Conservation (phyloP, 2,797 vertebrate species). For the Gambelia wislizenii region DNA sequence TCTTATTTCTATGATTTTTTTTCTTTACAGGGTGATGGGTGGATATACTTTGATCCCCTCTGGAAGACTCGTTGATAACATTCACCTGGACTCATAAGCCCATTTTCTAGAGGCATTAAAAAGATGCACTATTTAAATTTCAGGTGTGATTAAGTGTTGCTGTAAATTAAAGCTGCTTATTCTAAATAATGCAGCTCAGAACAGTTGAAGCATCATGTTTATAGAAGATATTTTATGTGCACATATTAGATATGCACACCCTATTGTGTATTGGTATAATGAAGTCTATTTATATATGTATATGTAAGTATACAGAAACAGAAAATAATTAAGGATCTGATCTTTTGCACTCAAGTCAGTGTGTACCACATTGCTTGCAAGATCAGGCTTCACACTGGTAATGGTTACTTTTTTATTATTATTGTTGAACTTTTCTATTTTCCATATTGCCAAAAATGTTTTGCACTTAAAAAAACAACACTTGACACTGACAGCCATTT, state of each 20-base stretch:
- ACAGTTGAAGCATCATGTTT: conserved; percentile 49
- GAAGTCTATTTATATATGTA: conserved; percentile 33
- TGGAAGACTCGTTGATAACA: conserved; percentile 88
- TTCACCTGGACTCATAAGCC: conserved; percentile 28
- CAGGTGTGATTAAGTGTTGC: conserved; percentile 62
- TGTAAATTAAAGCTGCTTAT: conserved; percentile 32
- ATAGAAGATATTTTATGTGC: conserved; percentile 69
- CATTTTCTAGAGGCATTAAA: conserved; percentile 74
- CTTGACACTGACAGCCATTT: conserved; percentile 68
- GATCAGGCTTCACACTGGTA: conserved; percentile 66
- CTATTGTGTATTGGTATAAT: conserved; percentile 34
- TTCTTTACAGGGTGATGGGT: conserved; percentile 88
- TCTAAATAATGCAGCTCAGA: conserved; percentile 65
- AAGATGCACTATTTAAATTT: conserved; percentile 66
- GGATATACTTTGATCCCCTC: conserved; percentile 89
- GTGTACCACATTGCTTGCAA: conserved; percentile 55
- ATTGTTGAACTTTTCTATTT: conserved; percentile 89
- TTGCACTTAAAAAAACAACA: conserved; percentile 82
- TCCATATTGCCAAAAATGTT: conserved; percentile 89
- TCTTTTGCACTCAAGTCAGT: conserved; percentile 38
- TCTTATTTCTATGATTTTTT: conserved; percentile 38
- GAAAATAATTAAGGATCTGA: conserved; percentile 52
- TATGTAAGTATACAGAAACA: conserved; percentile 35
- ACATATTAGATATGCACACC: conserved; percentile 13
- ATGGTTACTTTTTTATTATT: conserved; percentile 81